Evolutionary conservation across 2,888 invertebrate species (phyloP).

Genomic region (Psylliodes chrysocephalus): DNA sequence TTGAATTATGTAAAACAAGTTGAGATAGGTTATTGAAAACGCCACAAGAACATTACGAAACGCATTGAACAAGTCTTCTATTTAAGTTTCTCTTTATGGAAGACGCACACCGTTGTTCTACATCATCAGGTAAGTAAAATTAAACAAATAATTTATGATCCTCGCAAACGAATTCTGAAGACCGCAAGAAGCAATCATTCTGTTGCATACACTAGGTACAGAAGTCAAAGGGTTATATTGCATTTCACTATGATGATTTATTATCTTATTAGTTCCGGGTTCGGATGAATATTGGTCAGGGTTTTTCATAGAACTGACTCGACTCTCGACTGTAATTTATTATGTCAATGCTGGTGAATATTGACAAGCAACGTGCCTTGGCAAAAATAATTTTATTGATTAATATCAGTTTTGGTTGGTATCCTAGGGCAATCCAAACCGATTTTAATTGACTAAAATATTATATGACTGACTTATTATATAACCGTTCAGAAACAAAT

Average conservation of each 20-base stretch:
- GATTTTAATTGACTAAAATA: no score
- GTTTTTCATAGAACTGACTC: conserved; percentile 42
- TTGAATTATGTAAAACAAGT: background rate
- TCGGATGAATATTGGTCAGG: conserved; percentile 49
- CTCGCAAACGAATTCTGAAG: conserved; percentile 44
- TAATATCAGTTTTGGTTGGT: background rate
- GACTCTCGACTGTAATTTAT: conserved; percentile 42
- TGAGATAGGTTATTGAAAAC: background rate
- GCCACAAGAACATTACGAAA: conserved; percentile 2
- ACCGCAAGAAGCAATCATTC: conserved; percentile 50
- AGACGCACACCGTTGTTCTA: conserved; percentile 11
- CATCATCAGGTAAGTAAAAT: conserved; percentile 22
- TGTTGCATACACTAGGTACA: conserved; percentile 42
- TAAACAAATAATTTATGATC: conserved; percentile 48
- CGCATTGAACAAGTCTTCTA: background rate
- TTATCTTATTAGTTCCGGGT: conserved; percentile 54
- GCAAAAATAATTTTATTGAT: background rate
- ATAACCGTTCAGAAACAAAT: no score
- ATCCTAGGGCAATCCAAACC: no score
- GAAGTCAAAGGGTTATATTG: conserved; percentile 55
- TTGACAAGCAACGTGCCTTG: conserved; percentile 9
- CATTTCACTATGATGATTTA: conserved; percentile 52
- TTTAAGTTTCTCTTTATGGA: conserved; percentile 9
- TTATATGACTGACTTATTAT: no score
- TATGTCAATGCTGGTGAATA: conserved; percentile 40